Evolutionary conservation across 2,113 vertebrate species (phyloP).

Genomic region (Silurus glanis): DNA sequence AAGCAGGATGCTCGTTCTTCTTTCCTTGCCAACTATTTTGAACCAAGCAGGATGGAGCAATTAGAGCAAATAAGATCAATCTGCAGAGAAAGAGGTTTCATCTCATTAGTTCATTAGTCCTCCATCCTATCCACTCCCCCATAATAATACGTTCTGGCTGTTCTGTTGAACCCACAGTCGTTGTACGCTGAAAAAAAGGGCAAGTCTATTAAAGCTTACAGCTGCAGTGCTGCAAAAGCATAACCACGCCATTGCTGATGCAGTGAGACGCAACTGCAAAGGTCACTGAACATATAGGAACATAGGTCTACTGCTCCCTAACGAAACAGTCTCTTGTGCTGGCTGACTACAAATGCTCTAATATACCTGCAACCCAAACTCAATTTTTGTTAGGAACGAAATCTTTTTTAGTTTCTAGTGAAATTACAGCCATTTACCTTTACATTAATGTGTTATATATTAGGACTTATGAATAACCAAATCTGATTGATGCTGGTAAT

Average conservation of each 20-base stretch:
- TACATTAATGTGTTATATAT: not conserved
- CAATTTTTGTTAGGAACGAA: not conserved
- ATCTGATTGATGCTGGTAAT: not conserved
- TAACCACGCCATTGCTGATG: not conserved
- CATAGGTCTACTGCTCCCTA: not conserved
- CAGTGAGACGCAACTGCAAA: constrained; percentile 17
- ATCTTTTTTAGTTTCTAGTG: not conserved
- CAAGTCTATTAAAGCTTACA: constrained; percentile 8
- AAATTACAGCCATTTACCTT: not conserved
- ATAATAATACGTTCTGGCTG: not conserved
- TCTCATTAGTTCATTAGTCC: constrained; percentile 11
- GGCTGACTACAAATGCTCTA: not conserved
- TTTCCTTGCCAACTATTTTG: constrained; percentile 6
- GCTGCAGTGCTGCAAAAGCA: not conserved
- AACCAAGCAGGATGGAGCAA: constrained; percentile 8
- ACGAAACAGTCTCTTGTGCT: not conserved
- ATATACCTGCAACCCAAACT: not conserved
- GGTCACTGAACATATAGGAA: constrained; percentile 7
- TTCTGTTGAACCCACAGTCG: not conserved
- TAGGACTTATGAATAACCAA: not conserved
- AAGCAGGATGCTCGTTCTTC: constrained; percentile 2
- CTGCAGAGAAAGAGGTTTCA: constrained; percentile 23
- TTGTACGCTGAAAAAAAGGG: not conserved
- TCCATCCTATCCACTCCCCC: not conserved
- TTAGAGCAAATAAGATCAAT: constrained; percentile 30